These are phyloP conservation scores for Ctenodactylus gundi DNA, from an alignment of 2,113 vertebrate species.

Conservation along the genomic window DNA sequence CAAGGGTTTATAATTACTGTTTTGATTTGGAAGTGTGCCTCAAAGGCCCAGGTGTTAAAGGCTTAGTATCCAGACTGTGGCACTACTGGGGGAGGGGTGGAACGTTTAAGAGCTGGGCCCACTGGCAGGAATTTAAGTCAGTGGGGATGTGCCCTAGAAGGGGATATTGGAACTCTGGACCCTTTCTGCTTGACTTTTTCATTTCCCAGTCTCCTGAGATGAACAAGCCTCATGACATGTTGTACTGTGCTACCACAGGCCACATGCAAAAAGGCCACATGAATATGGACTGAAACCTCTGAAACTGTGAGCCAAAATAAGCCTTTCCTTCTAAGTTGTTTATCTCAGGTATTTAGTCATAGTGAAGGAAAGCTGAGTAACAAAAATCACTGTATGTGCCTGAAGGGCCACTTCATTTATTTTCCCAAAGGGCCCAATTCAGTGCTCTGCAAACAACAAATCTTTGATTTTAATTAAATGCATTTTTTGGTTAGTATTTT, in stretches of 20 bases:
- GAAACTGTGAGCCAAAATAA: neutral
- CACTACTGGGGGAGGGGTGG: neutral
- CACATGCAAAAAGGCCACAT: neutral
- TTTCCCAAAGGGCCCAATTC: neutral
- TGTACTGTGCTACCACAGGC: neutral
- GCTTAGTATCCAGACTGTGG: neutral
- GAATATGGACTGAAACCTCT: neutral
- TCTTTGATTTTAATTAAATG: neutral
- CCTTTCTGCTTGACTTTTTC: neutral
- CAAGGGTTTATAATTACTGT: neutral
- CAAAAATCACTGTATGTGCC: neutral
- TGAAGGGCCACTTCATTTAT: slow-evolving; percentile 18
- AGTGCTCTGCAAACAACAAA: neutral
- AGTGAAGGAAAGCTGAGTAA: neutral
- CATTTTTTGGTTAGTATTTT: neutral
- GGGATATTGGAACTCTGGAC: neutral
- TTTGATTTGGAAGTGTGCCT: neutral
- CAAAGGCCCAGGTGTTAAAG: neutral
- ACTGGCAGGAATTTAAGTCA: neutral
- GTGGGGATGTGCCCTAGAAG: neutral
- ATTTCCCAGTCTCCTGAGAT: neutral
- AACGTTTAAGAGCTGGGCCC: neutral
- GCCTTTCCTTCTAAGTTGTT: neutral
- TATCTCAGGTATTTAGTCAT: neutral
- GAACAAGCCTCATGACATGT: neutral